Conservation (phyloP, 2,797 vertebrate genomes). For the Oreortyx pictus region DNA sequence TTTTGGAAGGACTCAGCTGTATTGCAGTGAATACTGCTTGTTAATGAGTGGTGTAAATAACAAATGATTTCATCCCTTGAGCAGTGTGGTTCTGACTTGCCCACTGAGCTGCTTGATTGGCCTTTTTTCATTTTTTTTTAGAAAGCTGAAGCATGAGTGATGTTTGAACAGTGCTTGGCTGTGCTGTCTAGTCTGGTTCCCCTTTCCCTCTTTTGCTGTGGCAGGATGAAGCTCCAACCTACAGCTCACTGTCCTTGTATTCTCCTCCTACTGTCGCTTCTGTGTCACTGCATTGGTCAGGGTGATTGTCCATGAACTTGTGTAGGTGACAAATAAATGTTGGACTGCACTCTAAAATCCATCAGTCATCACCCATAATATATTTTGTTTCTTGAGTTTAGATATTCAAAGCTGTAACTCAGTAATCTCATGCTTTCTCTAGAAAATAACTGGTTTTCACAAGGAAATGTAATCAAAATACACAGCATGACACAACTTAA, state of each 20-base stretch:
- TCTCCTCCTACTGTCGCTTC: background rate
- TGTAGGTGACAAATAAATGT: accelerated
- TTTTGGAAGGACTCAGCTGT: background rate
- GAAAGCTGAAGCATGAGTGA: background rate
- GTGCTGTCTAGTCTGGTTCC: background rate
- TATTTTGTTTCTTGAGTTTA: background rate
- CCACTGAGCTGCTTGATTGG: accelerated
- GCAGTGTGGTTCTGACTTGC: background rate
- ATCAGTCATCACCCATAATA: background rate
- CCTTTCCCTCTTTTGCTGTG: accelerated
- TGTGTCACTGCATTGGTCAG: accelerated
- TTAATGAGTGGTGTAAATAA: accelerated
- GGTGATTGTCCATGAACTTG: background rate
- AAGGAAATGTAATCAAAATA: background rate
- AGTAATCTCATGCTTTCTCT: background rate
- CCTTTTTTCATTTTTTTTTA: accelerated
- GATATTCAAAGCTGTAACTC: background rate
- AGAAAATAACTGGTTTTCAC: background rate
- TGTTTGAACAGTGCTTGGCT: background rate
- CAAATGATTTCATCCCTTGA: background rate
- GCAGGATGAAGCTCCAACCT: background rate
- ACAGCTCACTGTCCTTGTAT: background rate
- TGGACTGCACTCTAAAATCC: background rate
- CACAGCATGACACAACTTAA: background rate
- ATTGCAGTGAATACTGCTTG: background rate